phyloP scores from a whole-genome alignment of 1,140 invertebrate species.

The Magallana gigas region DNA sequence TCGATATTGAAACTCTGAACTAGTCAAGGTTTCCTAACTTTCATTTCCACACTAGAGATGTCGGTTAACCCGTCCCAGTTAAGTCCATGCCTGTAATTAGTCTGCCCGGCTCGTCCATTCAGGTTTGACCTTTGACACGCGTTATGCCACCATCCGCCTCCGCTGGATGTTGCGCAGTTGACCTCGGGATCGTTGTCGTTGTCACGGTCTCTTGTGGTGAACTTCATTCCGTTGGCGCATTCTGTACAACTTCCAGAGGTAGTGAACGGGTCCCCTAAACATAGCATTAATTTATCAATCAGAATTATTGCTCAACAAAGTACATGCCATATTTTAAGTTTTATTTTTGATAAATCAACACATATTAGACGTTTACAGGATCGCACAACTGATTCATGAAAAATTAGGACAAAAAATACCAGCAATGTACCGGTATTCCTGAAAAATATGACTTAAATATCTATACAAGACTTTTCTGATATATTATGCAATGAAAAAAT shows the following conservation, averaged over 20 bases:
- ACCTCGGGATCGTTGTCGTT: background rate
- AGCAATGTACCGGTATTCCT: no score
- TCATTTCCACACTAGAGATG: background rate
- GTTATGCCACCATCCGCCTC: constrained; percentile 22
- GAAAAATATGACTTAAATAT: no score
- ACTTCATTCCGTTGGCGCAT: constrained; percentile 26
- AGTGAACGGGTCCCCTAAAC: background rate
- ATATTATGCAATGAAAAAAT: no score
- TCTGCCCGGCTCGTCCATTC: background rate
- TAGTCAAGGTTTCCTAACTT: constrained; percentile 1
- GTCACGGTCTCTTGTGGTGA: constrained; percentile 9
- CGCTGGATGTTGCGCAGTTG: background rate
- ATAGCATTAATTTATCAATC: no score
- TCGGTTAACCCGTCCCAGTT: background rate
- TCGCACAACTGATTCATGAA: no score
- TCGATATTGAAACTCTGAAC: no score
- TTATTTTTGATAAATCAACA: no score
- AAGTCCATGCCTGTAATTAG: background rate
- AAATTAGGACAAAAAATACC: no score
- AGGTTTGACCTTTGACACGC: constrained; percentile 34
- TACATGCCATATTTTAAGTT: no score
- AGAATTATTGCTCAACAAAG: no score
- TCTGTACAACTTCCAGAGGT: background rate
- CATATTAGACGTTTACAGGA: no score
- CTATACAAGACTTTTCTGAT: no score